Percentiles rank a stretch among this genome's conserved stretches.
These are phyloP conservation scores for Anhinga rufa DNA, from an alignment of 2,113 vertebrate genomes.

Conservation along the genomic window DNA sequence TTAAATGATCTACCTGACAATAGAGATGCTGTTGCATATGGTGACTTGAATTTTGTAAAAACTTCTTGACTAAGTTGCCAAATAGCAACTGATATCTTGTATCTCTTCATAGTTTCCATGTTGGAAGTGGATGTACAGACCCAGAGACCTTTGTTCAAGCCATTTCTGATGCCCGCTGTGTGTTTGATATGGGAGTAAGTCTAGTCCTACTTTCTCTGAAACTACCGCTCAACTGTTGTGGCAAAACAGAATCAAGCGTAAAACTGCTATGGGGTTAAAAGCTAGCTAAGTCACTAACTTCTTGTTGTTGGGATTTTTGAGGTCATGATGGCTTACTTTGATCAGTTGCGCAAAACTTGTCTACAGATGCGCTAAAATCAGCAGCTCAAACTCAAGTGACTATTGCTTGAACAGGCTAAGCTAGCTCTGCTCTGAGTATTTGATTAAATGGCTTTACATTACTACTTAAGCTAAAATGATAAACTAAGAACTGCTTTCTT, in stretches of 20 bases:
- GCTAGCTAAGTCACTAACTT: not conserved
- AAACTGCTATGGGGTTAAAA: not conserved
- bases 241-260: not conserved
- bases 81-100: not conserved
- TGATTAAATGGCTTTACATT: not conserved
- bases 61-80: not conserved
- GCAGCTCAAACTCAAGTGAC: not conserved
- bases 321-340: not conserved
- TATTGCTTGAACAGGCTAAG: not conserved
- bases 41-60: not conserved
- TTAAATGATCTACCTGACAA: not conserved
- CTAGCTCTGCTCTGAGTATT: not conserved
- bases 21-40: not conserved
- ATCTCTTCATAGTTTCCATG: constrained; percentile 83
- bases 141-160: constrained; percentile 87
- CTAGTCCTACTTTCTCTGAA: not conserved
- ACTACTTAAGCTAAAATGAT: not conserved
- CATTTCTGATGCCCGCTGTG: constrained; percentile 89
- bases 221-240: not conserved
- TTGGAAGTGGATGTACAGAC: constrained; percentile 95
- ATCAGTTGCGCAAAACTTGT: not conserved
- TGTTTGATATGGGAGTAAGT: constrained; percentile 96
- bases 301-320: not conserved
- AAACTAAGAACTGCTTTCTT: not conserved
- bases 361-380: not conserved